These are phyloP conservation scores for Peromyscus californicus DNA, from an alignment of 2,113 vertebrate genomes.

Conservation along the genomic window DNA sequence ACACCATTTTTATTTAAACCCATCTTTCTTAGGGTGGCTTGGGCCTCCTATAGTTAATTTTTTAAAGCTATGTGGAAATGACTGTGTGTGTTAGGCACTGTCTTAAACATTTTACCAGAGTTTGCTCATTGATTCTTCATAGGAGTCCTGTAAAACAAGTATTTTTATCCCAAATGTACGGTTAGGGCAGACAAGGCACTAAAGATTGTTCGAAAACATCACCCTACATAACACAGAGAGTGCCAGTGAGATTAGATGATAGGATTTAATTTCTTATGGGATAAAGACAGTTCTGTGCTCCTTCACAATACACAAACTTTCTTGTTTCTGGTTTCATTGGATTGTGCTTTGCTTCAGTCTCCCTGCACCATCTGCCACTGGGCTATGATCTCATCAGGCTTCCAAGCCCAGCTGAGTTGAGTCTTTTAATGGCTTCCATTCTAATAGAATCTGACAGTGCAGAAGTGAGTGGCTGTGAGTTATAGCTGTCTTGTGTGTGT, in stretches of 20 bases:
- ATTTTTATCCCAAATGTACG: background rate
- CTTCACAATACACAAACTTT: background rate
- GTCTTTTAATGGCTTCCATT: conserved; percentile 54
- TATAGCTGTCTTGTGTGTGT: background rate
- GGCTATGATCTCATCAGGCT: conserved; percentile 32
- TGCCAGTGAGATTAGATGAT: conserved; percentile 22
- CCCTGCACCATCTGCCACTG: conserved; percentile 60
- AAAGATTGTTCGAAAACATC: background rate
- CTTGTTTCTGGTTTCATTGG: conserved; percentile 51
- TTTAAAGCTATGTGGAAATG: conserved; percentile 27
- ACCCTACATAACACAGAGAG: background rate
- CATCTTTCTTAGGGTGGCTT: background rate
- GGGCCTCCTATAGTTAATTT: background rate
- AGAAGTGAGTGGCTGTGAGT: conserved; percentile 16
- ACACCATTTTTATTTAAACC: background rate
- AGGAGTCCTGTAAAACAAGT: background rate
- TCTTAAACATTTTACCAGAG: background rate
- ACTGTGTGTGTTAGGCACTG: background rate
- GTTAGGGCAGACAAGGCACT: background rate
- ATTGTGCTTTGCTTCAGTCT: conserved; percentile 52
- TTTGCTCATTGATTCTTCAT: background rate
- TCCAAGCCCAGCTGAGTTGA: conserved; percentile 51
- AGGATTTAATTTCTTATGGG: conserved; percentile 57
- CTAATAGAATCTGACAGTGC: background rate
- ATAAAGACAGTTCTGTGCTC: conserved; percentile 21